These are phyloP conservation scores for Liasis olivaceus DNA, from an alignment of 2,797 vertebrate genomes.

Conservation along the genomic window DNA sequence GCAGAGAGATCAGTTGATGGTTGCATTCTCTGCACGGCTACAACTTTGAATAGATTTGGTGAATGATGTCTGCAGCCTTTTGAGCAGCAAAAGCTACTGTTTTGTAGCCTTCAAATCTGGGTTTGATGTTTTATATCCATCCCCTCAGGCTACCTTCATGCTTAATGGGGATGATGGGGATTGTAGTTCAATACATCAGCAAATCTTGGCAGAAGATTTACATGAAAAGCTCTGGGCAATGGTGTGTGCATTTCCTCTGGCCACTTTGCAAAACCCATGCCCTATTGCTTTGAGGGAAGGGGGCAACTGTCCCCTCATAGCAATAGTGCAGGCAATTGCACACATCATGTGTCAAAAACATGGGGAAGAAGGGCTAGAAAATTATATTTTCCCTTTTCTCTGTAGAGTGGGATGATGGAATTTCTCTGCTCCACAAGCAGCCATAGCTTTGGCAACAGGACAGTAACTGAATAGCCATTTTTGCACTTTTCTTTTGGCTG, in stretches of 20 bases:
- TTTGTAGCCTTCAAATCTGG: not conserved
- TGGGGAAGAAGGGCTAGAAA: not conserved
- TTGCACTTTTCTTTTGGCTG: not conserved
- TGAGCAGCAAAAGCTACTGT: not conserved
- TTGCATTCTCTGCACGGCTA: not conserved
- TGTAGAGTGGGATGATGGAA: not conserved
- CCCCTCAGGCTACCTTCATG: not conserved
- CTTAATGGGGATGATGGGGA: not conserved
- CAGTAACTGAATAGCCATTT: not conserved
- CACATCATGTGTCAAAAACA: not conserved
- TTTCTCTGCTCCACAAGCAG: not conserved
- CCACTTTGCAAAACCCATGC: not conserved
- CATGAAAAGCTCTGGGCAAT: not conserved
- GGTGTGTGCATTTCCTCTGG: not conserved
- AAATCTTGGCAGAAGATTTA: not conserved
- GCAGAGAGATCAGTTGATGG: not conserved
- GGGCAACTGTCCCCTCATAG: not conserved
- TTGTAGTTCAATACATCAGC: not conserved
- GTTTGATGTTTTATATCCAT: not conserved
- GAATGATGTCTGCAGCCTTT: not conserved
- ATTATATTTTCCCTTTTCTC: not conserved
- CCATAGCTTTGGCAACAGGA: not conserved
- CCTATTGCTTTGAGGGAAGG: not conserved
- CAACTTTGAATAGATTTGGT: not conserved
- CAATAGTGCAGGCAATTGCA: not conserved